Conservation (phyloP, 2,113 vertebrate species). For the Tautogolabrus adspersus region DNA sequence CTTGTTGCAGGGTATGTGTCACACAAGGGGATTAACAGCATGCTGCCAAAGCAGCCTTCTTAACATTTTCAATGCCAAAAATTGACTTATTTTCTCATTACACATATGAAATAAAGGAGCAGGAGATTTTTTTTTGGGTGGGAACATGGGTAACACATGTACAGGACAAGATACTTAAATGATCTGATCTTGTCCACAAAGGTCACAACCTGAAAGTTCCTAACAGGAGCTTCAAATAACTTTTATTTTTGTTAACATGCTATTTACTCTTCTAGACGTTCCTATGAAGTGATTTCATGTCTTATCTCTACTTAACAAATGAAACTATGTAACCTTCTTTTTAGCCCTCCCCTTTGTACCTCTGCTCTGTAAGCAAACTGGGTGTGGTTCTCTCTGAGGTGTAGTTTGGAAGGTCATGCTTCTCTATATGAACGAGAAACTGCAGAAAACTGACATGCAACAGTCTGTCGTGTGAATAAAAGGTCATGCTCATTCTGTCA, state of each 20-base stretch:
- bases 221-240: not conserved
- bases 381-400: conserved; percentile 58
- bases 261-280: not conserved
- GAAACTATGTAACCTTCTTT: not conserved
- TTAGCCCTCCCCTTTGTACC: conserved; percentile 23
- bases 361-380: conserved; percentile 34
- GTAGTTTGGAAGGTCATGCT: conserved; percentile 19
- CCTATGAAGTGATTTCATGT: not conserved
- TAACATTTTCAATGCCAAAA: too few relatives aligned
- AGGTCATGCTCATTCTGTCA: not conserved
- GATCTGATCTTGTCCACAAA: too few relatives aligned
- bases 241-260: not conserved
- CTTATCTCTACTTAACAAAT: not conserved
- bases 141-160: too few relatives aligned
- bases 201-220: too few relatives aligned
- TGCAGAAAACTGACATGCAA: not conserved
- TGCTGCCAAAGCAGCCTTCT: too few relatives aligned
- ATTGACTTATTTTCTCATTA: too few relatives aligned
- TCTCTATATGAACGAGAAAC: conserved; percentile 17
- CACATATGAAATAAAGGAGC: too few relatives aligned
- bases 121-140: too few relatives aligned
- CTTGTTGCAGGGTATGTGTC: too few relatives aligned
- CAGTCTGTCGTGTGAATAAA: conserved; percentile 14
- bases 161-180: too few relatives aligned
- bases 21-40: too few relatives aligned